Conservation (phyloP, 2,888 invertebrate genomes). For the Biston stratarius region DNA sequence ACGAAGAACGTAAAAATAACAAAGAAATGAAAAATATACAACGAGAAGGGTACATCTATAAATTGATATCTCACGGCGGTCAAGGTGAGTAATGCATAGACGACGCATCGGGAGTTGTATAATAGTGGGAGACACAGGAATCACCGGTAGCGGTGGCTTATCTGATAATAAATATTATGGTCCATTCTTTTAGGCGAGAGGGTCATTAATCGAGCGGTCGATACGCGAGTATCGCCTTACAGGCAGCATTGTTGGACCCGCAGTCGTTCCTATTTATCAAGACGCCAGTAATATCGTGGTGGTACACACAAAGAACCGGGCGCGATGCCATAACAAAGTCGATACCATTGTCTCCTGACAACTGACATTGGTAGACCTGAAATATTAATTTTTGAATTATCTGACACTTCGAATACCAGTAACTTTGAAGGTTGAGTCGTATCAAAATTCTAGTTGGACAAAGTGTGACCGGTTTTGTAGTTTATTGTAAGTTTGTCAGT, state of each 20-base stretch:
- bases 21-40: constrained; percentile 71
- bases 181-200: constrained; percentile 85
- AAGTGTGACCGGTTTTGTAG: constrained; percentile 22
- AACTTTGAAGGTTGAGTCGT: constrained; percentile 12
- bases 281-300: constrained; percentile 81
- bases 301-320: constrained; percentile 71
- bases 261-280: constrained; percentile 85
- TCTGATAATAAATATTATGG: constrained; percentile 86
- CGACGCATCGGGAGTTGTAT: constrained; percentile 72
- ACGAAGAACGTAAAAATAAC: constrained; percentile 63
- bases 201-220: constrained; percentile 84
- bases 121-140: constrained; percentile 81
- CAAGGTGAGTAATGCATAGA: constrained; percentile 81
- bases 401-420: constrained; percentile 42
- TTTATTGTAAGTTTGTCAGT: constrained; percentile 35
- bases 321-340: constrained; percentile 64
- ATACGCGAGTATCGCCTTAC: constrained; percentile 84
- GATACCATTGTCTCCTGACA: constrained; percentile 75
- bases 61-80: constrained; percentile 73
- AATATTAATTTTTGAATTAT: constrained; percentile 72
- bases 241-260: constrained; percentile 79
- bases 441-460: constrained; percentile 12
- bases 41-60: constrained; percentile 69
- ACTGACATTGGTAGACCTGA: constrained; percentile 73
- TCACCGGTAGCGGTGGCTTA: constrained; percentile 83